Evolutionary conservation across 2,888 invertebrate genomes (phyloP).

Genomic region (Mimachlamys varia): DNA sequence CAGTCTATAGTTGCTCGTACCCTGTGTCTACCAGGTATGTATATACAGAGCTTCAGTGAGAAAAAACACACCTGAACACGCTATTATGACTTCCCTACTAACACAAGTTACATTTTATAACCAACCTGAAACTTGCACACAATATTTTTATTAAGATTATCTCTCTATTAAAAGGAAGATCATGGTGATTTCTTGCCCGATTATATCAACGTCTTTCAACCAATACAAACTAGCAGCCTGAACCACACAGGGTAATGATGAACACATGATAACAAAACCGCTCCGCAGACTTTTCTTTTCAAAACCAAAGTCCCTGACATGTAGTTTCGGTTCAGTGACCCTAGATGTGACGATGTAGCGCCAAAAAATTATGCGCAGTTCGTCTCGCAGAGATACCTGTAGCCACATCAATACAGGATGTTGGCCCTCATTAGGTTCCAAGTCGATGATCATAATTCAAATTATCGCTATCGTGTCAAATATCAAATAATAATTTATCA

Average conservation of each 20-base stretch:
- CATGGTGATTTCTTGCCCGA: conserved; percentile 8
- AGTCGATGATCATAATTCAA: conserved; percentile 20
- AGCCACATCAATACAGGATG: neutral
- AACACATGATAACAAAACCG: neutral
- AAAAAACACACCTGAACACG: too few relatives aligned
- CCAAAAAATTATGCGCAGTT: neutral
- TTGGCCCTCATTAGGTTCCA: neutral
- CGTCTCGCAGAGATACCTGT: neutral
- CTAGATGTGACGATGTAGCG: neutral
- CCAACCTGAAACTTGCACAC: neutral
- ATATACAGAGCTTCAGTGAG: too few relatives aligned
- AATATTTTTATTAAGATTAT: conserved; percentile 5
- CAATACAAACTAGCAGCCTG: neutral
- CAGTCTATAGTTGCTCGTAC: too few relatives aligned
- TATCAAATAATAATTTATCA: conserved; percentile 22
- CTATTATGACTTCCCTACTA: too few relatives aligned
- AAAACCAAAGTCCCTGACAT: conserved; percentile 11
- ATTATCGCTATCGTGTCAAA: neutral
- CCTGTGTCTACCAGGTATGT: too few relatives aligned
- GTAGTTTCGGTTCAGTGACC: neutral
- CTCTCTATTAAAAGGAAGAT: conserved; percentile 23
- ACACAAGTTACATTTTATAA: neutral
- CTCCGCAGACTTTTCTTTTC: neutral
- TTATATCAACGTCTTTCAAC: conserved; percentile 12
- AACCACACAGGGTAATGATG: neutral